These are phyloP conservation scores for Hypsibius dujardini DNA, from an alignment of 1,140 invertebrate species.

Conservation along the genomic window DNA sequence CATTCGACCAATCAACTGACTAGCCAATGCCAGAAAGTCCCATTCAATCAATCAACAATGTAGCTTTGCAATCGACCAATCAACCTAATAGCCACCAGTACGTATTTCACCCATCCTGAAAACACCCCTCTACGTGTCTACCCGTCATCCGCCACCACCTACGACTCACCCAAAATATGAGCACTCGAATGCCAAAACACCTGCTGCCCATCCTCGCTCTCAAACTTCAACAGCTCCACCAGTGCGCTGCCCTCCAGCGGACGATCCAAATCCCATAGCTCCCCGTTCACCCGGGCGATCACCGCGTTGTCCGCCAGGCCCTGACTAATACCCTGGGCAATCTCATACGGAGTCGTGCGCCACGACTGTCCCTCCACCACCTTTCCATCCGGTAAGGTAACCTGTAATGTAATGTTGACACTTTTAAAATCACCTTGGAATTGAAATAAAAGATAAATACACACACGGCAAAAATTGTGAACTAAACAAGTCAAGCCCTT, in stretches of 20 bases:
- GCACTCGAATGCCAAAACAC: constrained; percentile 99
- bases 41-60: no score
- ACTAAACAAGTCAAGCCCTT: no score
- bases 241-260: constrained; percentile 68
- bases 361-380: constrained; percentile 61
- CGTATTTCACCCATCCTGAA: no score
- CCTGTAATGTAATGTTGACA: constrained; percentile 21
- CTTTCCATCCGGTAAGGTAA: constrained; percentile 54
- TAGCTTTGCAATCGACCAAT: no score
- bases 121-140: no score
- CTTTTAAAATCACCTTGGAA: no score
- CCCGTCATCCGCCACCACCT: background rate
- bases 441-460: no score
- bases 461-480: no score
- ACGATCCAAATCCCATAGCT: constrained; percentile 88
- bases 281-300: constrained; percentile 77
- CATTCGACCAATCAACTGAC: no score
- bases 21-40: no score
- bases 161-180: constrained; percentile 62
- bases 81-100: no score
- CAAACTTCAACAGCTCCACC: constrained; percentile 78
- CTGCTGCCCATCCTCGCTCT: constrained; percentile 71
- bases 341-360: constrained; percentile 77
- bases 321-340: constrained; percentile 76
- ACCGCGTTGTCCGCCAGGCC: constrained; percentile 81